Evolutionary conservation across 2,888 invertebrate genomes (phyloP), one percentile per base, ranked within the genome.

Genomic region (Rambutsinella grinnellia): DNA sequence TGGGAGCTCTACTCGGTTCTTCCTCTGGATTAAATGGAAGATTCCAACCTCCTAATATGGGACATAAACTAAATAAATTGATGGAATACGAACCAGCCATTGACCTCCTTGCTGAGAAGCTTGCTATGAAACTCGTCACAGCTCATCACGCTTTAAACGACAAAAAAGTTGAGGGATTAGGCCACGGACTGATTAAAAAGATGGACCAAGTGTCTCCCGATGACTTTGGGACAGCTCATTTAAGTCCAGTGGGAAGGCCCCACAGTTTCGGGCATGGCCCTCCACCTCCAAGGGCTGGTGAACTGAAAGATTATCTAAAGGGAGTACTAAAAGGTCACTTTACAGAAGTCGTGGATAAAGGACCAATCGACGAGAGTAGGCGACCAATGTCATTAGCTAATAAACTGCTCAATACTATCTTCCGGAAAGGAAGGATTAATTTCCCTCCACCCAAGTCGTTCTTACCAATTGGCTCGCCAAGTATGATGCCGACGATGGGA

Each of bases 21-120:
- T 61, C 78, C 3, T 69, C 74, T 1, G 36, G 51, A 0, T 63
- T 51, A 2, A 51, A 61, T 19, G 68, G 70, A 0, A 56, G 70
- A 2, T 72, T 70, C 47, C 71, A 68, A 28, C 56, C 65, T 21
- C 75, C 75, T n/a, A 68, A 69, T 21, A 68, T 65, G 47, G 19
- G 53, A 21, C 68, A 68, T 26, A 46, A 75, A n/a, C 10, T 71
- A 10, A 70, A 49, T 3, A 75, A 78, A 54, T 53, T 76, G 15
- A 19, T 79, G 17, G 79, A 78, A n/a, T 72, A 81, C 10, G 81
- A 83, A 36, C 82, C 83, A 2, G 83, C 83, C 1, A 60, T 83
- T 46, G 83, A 83, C 26, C 24, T 81, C 0, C 70, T 83, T 0
- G 83, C 83, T n/a, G 81, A 83, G 46, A 83, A 83, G 49, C 60